A percentile compares a stretch with the other conserved stretches of the same genome.
phyloP scores from a whole-genome alignment of 92 coral and sea anemone species.

The Palythoa grandis region DNA sequence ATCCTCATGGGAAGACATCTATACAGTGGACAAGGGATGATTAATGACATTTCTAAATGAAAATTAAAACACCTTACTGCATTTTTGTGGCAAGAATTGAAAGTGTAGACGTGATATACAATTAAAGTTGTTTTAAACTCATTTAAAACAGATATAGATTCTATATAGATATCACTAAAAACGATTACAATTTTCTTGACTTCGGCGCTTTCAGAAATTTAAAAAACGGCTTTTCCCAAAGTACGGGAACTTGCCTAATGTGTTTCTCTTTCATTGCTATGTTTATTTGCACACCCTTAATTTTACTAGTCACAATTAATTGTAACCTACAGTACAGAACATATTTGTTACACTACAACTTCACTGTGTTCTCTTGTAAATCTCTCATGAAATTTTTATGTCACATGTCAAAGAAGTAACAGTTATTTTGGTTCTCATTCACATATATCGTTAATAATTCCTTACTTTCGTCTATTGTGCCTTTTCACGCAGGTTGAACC shows the following conservation, averaged over 20 bases:
- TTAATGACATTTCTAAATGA: slow-evolving; percentile 22
- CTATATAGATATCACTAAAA: background rate
- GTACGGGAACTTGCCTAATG: background rate
- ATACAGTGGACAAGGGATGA: background rate
- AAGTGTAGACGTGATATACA: slow-evolving; percentile 3
- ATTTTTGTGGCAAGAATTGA: slow-evolving; percentile 19
- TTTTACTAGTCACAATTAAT: background rate
- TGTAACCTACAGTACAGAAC: slow-evolving; percentile 9
- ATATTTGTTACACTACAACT: background rate
- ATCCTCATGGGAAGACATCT: slow-evolving; percentile 11
- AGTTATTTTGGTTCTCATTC: slow-evolving; percentile 3
- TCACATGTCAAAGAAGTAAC: slow-evolving; percentile 27
- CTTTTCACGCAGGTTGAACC: slow-evolving; percentile 54
- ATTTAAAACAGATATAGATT: background rate
- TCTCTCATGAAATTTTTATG: slow-evolving; percentile 32
- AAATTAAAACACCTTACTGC: slow-evolving; percentile 8
- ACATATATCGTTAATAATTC: slow-evolving; percentile 21
- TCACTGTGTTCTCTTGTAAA: slow-evolving; percentile 16
- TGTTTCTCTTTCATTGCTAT: slow-evolving; percentile 12
- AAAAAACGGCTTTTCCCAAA: background rate
- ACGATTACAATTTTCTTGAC: background rate
- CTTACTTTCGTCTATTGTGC: slow-evolving; percentile 46
- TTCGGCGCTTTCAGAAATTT: background rate
- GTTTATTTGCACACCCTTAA: background rate
- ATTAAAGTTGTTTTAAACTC: slow-evolving; percentile 21